Base-by-base conservation (phyloP, 2,888 invertebrate genomes). In the Oscheius sp. region DNA sequence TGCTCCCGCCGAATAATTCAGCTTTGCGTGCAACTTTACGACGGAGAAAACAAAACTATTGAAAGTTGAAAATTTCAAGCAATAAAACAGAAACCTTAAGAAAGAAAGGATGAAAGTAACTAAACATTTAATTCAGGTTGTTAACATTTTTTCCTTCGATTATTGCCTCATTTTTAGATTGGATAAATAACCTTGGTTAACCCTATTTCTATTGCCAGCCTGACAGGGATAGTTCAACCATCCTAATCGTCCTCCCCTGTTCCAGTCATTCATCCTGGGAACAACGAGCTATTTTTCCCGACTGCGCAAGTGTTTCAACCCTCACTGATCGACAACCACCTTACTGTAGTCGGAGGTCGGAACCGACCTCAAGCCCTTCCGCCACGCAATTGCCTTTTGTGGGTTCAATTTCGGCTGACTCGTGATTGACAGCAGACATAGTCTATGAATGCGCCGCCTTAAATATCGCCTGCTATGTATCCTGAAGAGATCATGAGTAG, bases 351-450 rank as follows among this genome's bases (percentile, higher is more conserved):
- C 2, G 20, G 26, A 59, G 59, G 59, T 59, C 59, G 59, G 59
- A 59, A 44, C 59, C 59, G 9, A 17, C 30, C n/a, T n/a, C 26
- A 24, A 14, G 36, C 57, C 57, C 41, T 32, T 24, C 54, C 54
- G 54, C 17, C 41, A 44, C 38, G 59, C 63, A 64, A 64, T 64
- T 64, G 61, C 61, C 61, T 61, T 61, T 61, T 61, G 61, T 61
- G 63, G 63, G 51, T 64, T 64, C 51, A 64, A 64, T 64, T 64
- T 64, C 63, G 51, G 44, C 63, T 51, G 59, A 64, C 63, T 64
- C 51, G 49, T 64, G 63, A 64, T 64, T 64, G 63, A 64, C 63
- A 64, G 63, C 51, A 38, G 63, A 64, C 63, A 64, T 64, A 50
- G 63, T 24, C 51, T 64, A 49, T 64, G 63, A 64, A 64, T 64